Conservation (phyloP, 2,797 vertebrate species). For the Spondyliosoma cantharus region DNA sequence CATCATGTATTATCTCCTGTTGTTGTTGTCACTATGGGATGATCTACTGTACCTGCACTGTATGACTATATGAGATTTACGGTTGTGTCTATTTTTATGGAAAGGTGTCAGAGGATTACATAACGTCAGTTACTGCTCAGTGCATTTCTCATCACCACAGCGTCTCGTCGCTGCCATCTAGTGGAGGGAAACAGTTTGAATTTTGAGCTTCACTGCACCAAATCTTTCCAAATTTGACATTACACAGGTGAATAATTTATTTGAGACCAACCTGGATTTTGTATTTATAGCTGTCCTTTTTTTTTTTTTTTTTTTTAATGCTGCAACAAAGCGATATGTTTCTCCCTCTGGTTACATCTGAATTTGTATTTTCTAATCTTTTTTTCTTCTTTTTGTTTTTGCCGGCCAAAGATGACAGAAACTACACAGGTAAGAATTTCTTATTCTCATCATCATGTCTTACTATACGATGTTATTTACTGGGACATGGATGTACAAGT, state of each 20-base stretch:
- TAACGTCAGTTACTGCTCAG: slow-evolving; percentile 40
- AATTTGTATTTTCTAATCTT: slow-evolving; percentile 32
- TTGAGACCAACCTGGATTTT: background rate
- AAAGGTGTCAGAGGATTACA: slow-evolving; percentile 33
- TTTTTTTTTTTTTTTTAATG: background rate
- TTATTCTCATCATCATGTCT: background rate
- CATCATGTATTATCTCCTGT: background rate
- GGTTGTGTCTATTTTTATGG: background rate
- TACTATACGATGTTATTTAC: background rate
- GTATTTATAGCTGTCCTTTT: background rate
- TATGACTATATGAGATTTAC: background rate
- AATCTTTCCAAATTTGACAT: slow-evolving; percentile 3
- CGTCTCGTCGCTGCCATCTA: slow-evolving; percentile 59
- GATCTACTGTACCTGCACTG: background rate
- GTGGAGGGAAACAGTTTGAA: slow-evolving; percentile 43
- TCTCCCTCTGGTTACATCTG: background rate
- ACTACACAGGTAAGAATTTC: slow-evolving; percentile 82
- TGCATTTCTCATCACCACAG: background rate
- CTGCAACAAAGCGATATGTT: background rate
- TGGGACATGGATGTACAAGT: background rate
- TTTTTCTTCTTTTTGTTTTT: slow-evolving; percentile 28
- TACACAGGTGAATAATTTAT: background rate
- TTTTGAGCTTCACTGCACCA: slow-evolving; percentile 22
- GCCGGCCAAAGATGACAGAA: slow-evolving; percentile 80
- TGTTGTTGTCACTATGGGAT: background rate